A percentile compares a stretch with the other conserved stretches of the same genome.
phyloP scores from a whole-genome alignment of 1,140 invertebrate species.

The Acromyrmex charruanus region DNA sequence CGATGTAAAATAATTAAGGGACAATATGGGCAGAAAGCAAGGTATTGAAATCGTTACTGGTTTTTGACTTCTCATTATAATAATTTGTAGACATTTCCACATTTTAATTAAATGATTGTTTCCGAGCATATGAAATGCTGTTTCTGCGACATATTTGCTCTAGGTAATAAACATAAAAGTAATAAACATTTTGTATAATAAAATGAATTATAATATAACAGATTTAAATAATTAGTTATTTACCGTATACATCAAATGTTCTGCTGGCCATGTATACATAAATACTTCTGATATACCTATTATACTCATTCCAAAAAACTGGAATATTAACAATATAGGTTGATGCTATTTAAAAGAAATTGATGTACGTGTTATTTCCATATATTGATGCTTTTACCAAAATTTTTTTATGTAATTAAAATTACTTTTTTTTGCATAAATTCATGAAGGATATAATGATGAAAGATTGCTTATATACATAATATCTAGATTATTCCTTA shows the following conservation, averaged over 20 bases:
- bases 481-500: no score
- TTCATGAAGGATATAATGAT: not conserved
- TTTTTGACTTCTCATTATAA: constrained; percentile 63
- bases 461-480: not conserved
- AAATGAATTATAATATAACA: not conserved
- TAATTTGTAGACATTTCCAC: not conserved
- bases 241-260: not conserved
- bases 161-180: not conserved
- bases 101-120: not conserved
- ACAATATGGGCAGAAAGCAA: constrained; percentile 68
- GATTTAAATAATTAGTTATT: not conserved
- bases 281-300: constrained; percentile 2
- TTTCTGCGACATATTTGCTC: not conserved
- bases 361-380: not conserved
- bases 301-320: not conserved
- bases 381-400: not conserved
- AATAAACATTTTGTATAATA: not conserved
- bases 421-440: not conserved
- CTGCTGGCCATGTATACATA: constrained; percentile 35
- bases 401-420: not conserved
- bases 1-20: constrained; percentile 63
- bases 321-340: not conserved
- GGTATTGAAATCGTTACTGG: constrained; percentile 65
- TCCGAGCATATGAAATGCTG: not conserved
- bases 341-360: not conserved